Conservation (phyloP, 2,797 vertebrate species). For the Eospalax fontanierii region DNA sequence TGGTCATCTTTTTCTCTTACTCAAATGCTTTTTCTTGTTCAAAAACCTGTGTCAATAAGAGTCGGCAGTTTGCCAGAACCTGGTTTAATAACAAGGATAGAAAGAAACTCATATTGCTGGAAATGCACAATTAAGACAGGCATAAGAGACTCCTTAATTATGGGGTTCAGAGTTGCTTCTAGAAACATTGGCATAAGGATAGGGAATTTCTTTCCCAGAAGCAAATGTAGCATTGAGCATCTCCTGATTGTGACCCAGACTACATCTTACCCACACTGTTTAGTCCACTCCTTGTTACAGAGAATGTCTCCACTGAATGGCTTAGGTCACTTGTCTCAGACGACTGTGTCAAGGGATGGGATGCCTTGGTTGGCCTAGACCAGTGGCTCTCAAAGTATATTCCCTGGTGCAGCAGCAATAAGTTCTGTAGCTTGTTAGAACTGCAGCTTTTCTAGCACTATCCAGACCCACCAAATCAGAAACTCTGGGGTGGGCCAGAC, state of each 20-base stretch:
- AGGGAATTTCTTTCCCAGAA: background rate
- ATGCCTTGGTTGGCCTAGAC: background rate
- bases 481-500: background rate
- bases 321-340: background rate
- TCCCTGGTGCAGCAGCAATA: background rate
- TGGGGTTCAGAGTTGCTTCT: background rate
- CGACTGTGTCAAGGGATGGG: background rate
- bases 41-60: background rate
- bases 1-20: background rate
- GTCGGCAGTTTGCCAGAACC: background rate
- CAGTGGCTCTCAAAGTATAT: background rate
- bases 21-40: background rate
- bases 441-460: background rate
- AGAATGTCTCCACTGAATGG: background rate
- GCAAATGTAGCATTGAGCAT: background rate
- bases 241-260: background rate
- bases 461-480: background rate
- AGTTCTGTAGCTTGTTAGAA: background rate
- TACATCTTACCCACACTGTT: background rate
- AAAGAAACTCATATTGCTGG: background rate
- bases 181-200: background rate
- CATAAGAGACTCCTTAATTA: background rate
- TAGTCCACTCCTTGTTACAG: background rate
- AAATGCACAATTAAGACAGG: background rate
- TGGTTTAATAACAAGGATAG: background rate